A percentile compares a stretch with the other conserved stretches of the same genome.
Conservation (phyloP, 2,888 invertebrate genomes). For the Uloborus plumipes region DNA sequence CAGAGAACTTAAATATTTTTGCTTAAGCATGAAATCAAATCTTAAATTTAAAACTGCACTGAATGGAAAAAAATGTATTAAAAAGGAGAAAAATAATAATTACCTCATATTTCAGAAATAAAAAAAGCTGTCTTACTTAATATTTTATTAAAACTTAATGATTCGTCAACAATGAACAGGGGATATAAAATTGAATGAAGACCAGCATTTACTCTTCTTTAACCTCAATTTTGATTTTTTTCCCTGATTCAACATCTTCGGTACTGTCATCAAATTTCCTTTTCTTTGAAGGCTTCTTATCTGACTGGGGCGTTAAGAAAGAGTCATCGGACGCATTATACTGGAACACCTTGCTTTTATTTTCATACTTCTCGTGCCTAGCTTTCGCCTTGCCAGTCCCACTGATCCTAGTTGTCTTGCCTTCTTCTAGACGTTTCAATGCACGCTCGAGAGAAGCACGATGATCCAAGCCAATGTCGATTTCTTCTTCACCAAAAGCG, state of each 20-base stretch:
- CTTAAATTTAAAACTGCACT: no score
- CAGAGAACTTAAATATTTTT: no score
- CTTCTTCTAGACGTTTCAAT: constrained; percentile 82
- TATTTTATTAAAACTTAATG: no score
- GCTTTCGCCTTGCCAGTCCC: constrained; percentile 75
- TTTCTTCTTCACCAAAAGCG: constrained; percentile 92
- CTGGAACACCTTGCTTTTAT: constrained; percentile 83
- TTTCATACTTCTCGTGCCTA: constrained; percentile 93
- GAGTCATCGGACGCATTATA: constrained; percentile 87
- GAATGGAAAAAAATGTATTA: no score
- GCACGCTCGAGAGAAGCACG: constrained; percentile 88
- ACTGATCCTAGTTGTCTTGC: constrained; percentile 77
- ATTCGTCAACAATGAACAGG: no score
- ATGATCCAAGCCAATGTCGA: constrained; percentile 89
- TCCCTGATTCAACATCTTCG: constrained; percentile 12
- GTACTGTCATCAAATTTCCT: constrained; percentile 66
- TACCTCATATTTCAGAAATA: not conserved
- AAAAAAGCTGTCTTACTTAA: not conserved
- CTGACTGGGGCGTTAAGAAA: constrained; percentile 75
- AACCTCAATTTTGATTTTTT: constrained; percentile 62
- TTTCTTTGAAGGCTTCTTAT: constrained; percentile 69
- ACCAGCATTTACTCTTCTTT: constrained; percentile 58
- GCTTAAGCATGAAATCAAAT: no score
- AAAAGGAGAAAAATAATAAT: no score
- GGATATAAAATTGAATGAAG: not conserved